Base-by-base conservation (phyloP, 2,888 invertebrate species). In the Mayetiola destructor region DNA sequence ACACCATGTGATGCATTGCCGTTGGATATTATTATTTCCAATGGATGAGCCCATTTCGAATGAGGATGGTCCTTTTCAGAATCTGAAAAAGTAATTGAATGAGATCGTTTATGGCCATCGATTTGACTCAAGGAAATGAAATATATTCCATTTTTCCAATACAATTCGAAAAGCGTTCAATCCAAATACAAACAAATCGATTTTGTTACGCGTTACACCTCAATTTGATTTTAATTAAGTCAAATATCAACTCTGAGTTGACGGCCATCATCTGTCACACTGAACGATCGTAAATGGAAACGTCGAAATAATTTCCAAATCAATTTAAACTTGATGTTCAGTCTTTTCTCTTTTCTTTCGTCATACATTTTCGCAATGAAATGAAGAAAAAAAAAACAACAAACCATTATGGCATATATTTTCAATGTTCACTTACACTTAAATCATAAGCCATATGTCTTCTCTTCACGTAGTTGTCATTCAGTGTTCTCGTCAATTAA, bases 401-500 rank as follows among this genome's bases (percentile, higher is more conserved):
- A 42, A 42, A 23, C 23, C 42, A 42, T 42, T 21, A 14, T 23
- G 23, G 4, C 4, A 14, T 6, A n/a, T 37, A n/a, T 42, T 23
- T 42, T 23, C 16, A 23, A 10, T 5, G 8, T 42, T 18, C 6
- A 14, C 23, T 42, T 42, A 23, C 14, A 12, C 10, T 42, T 14
- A 12, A 16, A 18, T 3, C 2, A 23, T 23, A 27, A 4, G 27
- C 48, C 48, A 48, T 48, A 48, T 48, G 48, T 48, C 48, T 48
- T 48, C 48, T 48, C 48, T 48, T 48, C 48, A 48, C 27, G 16
- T 48, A 27, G n/a, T 27, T 48, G 48, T 48, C 48, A 48, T 48
- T 48, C 48, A 27, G 48, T 48, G 48, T 48, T 48, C 48, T 48
- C 48, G 48, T 48, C 48, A 48, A 48, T 48, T 48, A 48, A 48